A percentile compares a stretch with the other conserved stretches of the same genome.
Evolutionary conservation across 1,140 invertebrate species (phyloP).

Genomic region (Polyergus mexicanus): DNA sequence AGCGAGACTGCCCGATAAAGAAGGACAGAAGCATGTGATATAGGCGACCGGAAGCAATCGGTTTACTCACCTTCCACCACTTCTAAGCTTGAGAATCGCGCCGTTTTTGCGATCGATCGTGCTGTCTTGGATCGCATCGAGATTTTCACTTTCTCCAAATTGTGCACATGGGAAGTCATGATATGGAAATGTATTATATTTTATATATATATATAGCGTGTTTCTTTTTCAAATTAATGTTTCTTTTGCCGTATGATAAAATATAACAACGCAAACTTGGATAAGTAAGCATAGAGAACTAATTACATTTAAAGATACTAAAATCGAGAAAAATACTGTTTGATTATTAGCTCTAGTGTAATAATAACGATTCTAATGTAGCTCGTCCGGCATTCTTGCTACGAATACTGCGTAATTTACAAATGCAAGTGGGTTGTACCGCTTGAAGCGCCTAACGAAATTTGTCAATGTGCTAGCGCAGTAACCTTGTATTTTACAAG

Average conservation of each 20-base stretch:
- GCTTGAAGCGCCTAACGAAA: constrained; percentile 70
- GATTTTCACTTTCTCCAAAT: not conserved
- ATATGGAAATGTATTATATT: not conserved
- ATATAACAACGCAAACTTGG: not conserved
- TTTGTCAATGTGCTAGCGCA: constrained; percentile 62
- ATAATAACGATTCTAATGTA: constrained; percentile 80
- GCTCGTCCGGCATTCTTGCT: constrained; percentile 81
- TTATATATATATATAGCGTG: no score
- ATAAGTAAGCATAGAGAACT: not conserved
- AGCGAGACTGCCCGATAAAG: constrained; percentile 49
- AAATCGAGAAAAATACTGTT: constrained; percentile 65
- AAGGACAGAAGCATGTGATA: constrained; percentile 58
- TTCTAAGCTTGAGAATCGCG: constrained; percentile 32
- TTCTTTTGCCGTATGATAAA: not conserved
- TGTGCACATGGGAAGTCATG: not conserved
- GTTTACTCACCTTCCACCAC: constrained; percentile 53
- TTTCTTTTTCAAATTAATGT: not conserved
- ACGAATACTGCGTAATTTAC: constrained; percentile 77
- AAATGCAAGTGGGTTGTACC: constrained; percentile 73
- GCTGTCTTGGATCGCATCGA: not conserved
- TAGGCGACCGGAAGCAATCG: constrained; percentile 66
- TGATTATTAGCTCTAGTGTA: constrained; percentile 65
- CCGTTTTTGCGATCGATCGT: constrained; percentile 20
- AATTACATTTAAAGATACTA: constrained; percentile 11
- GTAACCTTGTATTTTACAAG: constrained; percentile 42